Base-by-base conservation (phyloP, 2,888 invertebrate species). In the Diarsia brunnea region DNA sequence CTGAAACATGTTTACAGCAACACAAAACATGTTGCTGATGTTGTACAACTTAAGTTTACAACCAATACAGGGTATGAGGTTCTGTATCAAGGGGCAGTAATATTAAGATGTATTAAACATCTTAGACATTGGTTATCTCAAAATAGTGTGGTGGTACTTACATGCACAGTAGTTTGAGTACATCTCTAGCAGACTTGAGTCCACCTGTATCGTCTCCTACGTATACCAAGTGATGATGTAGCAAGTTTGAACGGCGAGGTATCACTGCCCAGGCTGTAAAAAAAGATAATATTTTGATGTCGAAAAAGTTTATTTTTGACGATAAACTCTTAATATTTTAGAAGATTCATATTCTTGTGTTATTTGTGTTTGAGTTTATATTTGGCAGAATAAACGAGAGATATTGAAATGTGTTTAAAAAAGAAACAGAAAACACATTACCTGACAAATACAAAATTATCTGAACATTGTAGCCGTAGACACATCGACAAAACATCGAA, bases 161-260 rank as follows among this genome's bases (percentile, higher is more conserved):
- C 96, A 94, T 94, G 93, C 98, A 98, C 92, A 98, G 96, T 87
- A 97, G 94, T 90, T 98, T 98, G 27, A 98, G 93, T 10, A 98
- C 97, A 87, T 98, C 97, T 79, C 98, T 97, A 0, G 98, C 97
- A 0, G 97, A 97, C 88, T 97, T 97, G 43, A 98, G 94, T 88
- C 98, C 98, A 0, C 97, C 98, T 53, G 97, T 97, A 8, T 97
- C 97, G 0, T 97, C 97, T 86, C 97, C 98, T 0, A 97, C 94
- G 3, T 97, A 97, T 12, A 97, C 97, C 5, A 97, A 95, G 89
- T 98, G 98, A 90, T 98, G 98, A 90, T 98, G 99, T 0, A 98
- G 93, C 10, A 99, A 94, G 60, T 97, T 96, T 0, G 97, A 97
- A 10, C 98, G 97, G 69, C 94, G 97, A 14, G 96, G 95, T 77